These are phyloP conservation scores for Oryzias melastigma DNA, from an alignment of 2,113 vertebrate species.

Conservation along the genomic window DNA sequence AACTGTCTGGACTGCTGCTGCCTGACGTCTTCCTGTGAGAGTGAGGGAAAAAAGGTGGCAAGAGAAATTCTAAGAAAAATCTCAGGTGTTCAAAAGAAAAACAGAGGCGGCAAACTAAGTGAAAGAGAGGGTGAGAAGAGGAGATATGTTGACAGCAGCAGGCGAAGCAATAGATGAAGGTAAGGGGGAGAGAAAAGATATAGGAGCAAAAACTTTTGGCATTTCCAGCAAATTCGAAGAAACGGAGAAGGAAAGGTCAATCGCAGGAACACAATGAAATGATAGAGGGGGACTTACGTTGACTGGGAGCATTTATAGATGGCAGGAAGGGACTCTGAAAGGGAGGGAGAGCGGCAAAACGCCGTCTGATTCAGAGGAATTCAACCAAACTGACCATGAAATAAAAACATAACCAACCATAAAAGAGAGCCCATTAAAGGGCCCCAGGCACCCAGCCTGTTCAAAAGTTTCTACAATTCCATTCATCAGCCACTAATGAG, in stretches of 20 bases:
- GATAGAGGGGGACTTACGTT: slow-evolving; percentile 70
- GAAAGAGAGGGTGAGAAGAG: slow-evolving; percentile 29
- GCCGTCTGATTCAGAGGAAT: slow-evolving; percentile 51
- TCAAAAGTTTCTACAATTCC: slow-evolving; percentile 61
- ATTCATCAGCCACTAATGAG: slow-evolving; percentile 67
- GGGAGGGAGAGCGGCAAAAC: slow-evolving; percentile 46
- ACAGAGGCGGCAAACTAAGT: slow-evolving; percentile 41
- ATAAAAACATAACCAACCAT: slow-evolving; percentile 57
- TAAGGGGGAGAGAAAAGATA: slow-evolving; percentile 14
- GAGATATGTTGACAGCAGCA: slow-evolving; percentile 19
- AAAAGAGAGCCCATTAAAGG: slow-evolving; percentile 51
- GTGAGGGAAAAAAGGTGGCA: slow-evolving; percentile 5
- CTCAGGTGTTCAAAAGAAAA: slow-evolving; percentile 32
- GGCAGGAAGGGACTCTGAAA: slow-evolving; percentile 69
- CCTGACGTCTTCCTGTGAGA: slow-evolving; percentile 63
- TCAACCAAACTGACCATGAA: slow-evolving; percentile 54
- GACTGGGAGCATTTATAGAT: slow-evolving; percentile 67
- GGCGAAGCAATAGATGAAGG: slow-evolving; percentile 4
- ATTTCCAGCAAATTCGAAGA: slow-evolving; percentile 22
- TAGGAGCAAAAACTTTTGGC: slow-evolving; percentile 22
- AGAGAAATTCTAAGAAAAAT: slow-evolving; percentile 41
- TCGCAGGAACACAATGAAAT: slow-evolving; percentile 37
- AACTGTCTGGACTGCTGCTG: slow-evolving; percentile 85
- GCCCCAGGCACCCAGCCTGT: slow-evolving; percentile 31
- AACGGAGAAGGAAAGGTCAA: slow-evolving; percentile 43